Base-by-base conservation (phyloP, 2,888 invertebrate species). In the Zaprionus lineosus region DNA sequence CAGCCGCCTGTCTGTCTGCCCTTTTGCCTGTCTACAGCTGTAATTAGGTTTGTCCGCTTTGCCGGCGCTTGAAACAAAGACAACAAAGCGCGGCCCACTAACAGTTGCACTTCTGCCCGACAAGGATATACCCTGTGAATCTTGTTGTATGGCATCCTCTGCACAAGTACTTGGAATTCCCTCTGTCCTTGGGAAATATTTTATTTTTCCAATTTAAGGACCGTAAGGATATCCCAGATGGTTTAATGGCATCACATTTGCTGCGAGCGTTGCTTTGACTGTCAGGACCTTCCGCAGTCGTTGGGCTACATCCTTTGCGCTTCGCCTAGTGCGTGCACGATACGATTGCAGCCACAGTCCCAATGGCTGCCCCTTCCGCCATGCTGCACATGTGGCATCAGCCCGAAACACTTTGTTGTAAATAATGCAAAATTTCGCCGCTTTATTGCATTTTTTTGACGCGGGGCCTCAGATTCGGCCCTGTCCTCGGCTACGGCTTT, bases 21-120 rank as follows among this genome's bases (percentile, higher is more conserved):
- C n/a, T n/a, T n/a, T n/a, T n/a, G 60, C 50, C 21, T 70, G 74
- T 61, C 75, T 70, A 81, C 72, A 61, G 51, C 65, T 84, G 86
- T 79, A 79, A 79, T 79, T 86, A 84, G 84, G 84, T 79, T 79
- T 84, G 86, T 73, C 33, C 53, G 52, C 62, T 51, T 56, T 52
- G 60, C 16, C 26, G 33, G 39, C 47, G 39, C 29, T 51, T 37
- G n/a, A 68, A 53, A 58, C 68, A 57, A 70, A 64, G 60, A 43
- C 65, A 47, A 55, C 58, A 50, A 41, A 63, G 56, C 62, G 44
- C 21, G 12, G 33, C 15, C 36, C 34, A 47, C 26, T 56, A 21
- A 28, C 66, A 33, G 15, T 41, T 37, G 46, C 46, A 33, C 12
- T 29, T 34, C 3, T 15, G 15, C 12, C 14, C 34, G 34, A 29